Evolutionary conservation across 37 sponge, comb jelly and placozoan genomes (phyloP).

Genomic region (Cliona cf. orientalis): DNA sequence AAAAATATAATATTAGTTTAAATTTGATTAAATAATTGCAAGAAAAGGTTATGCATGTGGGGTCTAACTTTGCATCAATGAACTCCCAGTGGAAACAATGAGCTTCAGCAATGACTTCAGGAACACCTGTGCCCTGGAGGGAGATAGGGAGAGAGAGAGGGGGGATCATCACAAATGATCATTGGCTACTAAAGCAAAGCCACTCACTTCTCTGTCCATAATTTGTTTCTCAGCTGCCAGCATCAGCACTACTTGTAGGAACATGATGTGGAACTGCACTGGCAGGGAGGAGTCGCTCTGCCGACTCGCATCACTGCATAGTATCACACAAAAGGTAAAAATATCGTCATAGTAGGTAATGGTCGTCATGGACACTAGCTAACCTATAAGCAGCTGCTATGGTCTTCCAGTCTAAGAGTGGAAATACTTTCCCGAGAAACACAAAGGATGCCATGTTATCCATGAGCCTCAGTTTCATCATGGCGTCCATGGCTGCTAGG

Average conservation of each 20-base stretch:
- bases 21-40: no score
- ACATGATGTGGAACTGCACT: constrained; percentile 47
- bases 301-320: constrained; percentile 5
- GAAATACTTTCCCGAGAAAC: constrained; percentile 71
- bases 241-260: constrained; percentile 75
- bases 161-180: background rate
- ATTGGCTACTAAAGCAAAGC: no score
- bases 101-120: constrained; percentile 40
- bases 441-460: constrained; percentile 39
- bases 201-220: constrained; percentile 36
- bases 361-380: background rate
- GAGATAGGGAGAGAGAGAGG: background rate
- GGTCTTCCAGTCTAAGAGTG: constrained; percentile 57
- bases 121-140: constrained; percentile 48
- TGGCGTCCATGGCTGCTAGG: constrained; percentile 57
- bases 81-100: constrained; percentile 49
- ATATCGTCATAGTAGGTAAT: no score
- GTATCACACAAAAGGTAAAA: no score
- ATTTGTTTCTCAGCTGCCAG: constrained; percentile 59
- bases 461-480: constrained; percentile 64
- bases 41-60: background rate
- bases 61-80: constrained; percentile 66
- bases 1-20: no score
- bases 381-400: constrained; percentile 42
- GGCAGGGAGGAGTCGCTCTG: background rate